These are phyloP conservation scores for Ecliptopera silaceata DNA, from an alignment of 2,888 invertebrate genomes.

Conservation along the genomic window DNA sequence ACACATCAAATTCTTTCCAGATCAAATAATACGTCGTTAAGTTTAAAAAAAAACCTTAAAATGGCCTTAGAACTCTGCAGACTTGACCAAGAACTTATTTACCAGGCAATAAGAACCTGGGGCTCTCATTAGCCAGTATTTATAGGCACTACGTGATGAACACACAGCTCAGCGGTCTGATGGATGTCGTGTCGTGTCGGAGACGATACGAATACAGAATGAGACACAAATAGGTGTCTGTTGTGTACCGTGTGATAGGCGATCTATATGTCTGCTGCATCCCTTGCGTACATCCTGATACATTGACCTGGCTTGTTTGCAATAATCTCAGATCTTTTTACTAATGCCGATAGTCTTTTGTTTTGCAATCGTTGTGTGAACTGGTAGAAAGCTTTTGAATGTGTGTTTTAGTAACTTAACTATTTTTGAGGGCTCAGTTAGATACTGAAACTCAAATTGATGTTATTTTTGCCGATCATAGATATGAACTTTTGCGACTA, in stretches of 20 bases:
- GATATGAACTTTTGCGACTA: too few relatives aligned
- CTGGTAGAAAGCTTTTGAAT: background rate
- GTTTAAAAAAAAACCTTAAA: background rate
- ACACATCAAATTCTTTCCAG: background rate
- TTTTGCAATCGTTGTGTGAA: background rate
- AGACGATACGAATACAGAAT: conserved; percentile 55
- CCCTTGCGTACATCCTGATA: conserved; percentile 10
- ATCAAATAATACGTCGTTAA: background rate
- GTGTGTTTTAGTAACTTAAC: too few relatives aligned
- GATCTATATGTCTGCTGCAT: conserved; percentile 26
- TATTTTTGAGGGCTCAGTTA: too few relatives aligned
- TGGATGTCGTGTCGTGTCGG: conserved; percentile 55
- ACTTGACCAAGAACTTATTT: background rate
- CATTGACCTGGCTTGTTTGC: conserved; percentile 6
- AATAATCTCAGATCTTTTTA: too few relatives aligned
- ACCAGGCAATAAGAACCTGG: conserved; percentile 7
- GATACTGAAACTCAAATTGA: too few relatives aligned
- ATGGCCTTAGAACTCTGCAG: background rate
- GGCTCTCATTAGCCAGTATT: conserved; percentile 56
- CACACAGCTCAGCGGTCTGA: conserved; percentile 57
- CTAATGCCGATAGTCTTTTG: background rate
- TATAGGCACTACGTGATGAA: conserved; percentile 64
- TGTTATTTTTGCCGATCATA: too few relatives aligned
- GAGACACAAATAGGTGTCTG: conserved; percentile 29
- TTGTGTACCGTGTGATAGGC: conserved; percentile 28